Base-by-base conservation (phyloP, 2,113 vertebrate species). In the Gobio gobio region DNA sequence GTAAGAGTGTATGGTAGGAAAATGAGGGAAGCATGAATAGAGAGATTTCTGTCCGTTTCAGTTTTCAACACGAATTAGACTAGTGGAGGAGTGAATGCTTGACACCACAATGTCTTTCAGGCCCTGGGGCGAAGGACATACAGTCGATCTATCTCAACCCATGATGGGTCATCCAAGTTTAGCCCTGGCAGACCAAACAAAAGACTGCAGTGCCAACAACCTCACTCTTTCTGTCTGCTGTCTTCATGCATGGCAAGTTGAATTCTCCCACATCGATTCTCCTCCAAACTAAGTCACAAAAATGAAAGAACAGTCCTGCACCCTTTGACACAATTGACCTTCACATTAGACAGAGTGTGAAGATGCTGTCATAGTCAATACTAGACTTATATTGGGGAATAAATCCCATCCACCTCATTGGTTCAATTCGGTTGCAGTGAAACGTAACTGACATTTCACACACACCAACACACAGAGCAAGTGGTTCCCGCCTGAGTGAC, bases 341-440 rank as follows among this genome's bases (percentile, higher is more conserved):
- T 64, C 24, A 24, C 8, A 66, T 66, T 40, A 18, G 20, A 78
- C 10, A 24, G 40, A 70, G 40, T 24, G 78, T 78, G 83, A 83
- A 75, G 14, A 58, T 40, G 14, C 51, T 61, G 49, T 54, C 63
- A 72, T 73, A 58, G 59, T 83, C 80, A 86, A 83, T 36, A 78
- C 66, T 36, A 9, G 6, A 20, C 12, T 47, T 22, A 43, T 14
- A 58, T 78, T 58, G 4, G 26, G 66, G 74, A 64, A 85, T 78
- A 74, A 85, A 74, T 43, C 26, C 45, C 10, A 24, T 70, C 8
- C 45, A 49, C 7, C 29, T 83, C 47, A 83, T 45, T 64, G 14
- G 58, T n/a, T 77, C 45, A 12, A 54, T 80, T 51, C 9, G 59
- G 16, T 22, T 75, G 49, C 51, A 70, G 16, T 77, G 33, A 81